Evolutionary conservation across 2,888 invertebrate species (phyloP).

Genomic region (Axea sp.): DNA sequence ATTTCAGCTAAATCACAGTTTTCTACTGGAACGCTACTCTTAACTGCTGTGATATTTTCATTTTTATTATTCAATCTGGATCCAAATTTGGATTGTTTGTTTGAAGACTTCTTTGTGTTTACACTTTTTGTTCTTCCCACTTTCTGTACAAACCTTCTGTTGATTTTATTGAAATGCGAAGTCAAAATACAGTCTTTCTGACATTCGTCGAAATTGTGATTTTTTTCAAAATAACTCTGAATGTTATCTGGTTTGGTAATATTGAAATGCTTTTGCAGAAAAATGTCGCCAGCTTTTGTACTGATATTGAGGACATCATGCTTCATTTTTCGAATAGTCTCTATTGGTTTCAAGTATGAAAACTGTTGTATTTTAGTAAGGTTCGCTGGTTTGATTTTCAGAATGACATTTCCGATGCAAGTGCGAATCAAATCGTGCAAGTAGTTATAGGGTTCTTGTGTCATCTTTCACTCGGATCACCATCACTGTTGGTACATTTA

Average conservation of each 20-base stretch:
- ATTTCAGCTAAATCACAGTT: too few relatives aligned
- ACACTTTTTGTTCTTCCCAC: background rate
- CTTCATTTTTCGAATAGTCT: constrained; percentile 24
- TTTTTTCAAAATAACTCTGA: constrained; percentile 14
- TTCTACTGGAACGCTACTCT: too few relatives aligned
- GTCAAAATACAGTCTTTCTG: background rate
- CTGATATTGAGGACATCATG: constrained; percentile 3
- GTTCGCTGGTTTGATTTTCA: constrained; percentile 11
- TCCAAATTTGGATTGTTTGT: background rate
- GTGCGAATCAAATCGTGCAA: background rate
- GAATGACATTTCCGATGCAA: constrained; percentile 6
- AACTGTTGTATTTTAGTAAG: constrained; percentile 13
- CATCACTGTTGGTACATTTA: too few relatives aligned
- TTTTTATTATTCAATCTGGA: too few relatives aligned
- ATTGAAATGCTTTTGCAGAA: background rate
- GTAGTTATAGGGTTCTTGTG: background rate
- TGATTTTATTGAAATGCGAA: constrained; percentile 13
- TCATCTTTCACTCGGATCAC: constrained; percentile 4
- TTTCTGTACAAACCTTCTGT: constrained; percentile 10
- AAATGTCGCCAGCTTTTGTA: constrained; percentile 10
- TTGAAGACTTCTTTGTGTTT: background rate
- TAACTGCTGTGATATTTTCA: too few relatives aligned
- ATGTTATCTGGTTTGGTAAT: constrained; percentile 11
- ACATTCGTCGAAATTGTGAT: background rate
- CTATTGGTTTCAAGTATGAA: constrained; percentile 26